Percentiles rank a stretch among this genome's conserved stretches.
These are phyloP conservation scores for Hypolimnas misippus DNA, from an alignment of 2,888 invertebrate species.

Conservation along the genomic window DNA sequence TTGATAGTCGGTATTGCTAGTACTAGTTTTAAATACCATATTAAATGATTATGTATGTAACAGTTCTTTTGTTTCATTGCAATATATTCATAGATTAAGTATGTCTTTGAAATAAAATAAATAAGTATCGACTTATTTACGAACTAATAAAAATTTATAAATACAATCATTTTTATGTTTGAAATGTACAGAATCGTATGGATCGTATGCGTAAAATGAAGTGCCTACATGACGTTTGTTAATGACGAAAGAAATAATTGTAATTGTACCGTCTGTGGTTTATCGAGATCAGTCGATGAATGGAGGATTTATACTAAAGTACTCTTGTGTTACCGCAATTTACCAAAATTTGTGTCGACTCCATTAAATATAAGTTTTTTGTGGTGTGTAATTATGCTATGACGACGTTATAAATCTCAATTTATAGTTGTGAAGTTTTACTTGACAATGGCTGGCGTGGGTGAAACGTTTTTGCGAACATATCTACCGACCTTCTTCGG, in stretches of 20 bases:
- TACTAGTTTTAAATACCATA: too few species aligned
- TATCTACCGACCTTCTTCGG: slow-evolving; percentile 62
- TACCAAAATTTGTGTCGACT: slow-evolving; percentile 36
- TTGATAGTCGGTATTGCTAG: too few species aligned
- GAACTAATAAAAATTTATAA: too few species aligned
- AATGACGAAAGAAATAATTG: not conserved
- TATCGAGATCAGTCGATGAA: slow-evolving; percentile 24
- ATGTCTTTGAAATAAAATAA: too few species aligned
- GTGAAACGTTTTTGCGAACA: slow-evolving; percentile 54
- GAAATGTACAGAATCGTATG: not conserved
- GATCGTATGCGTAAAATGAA: not conserved
- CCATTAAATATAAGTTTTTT: slow-evolving; percentile 37
- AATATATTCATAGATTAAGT: too few species aligned
- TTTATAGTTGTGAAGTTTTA: slow-evolving; percentile 53
- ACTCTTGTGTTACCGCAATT: slow-evolving; percentile 22
- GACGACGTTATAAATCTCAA: slow-evolving; percentile 53
- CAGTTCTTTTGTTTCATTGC: too few species aligned
- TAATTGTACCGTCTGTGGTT: not conserved
- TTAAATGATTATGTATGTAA: too few species aligned
- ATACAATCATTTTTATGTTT: too few species aligned
- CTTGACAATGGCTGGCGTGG: slow-evolving; percentile 61
- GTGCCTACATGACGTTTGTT: not conserved
- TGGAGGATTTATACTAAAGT: slow-evolving; percentile 20
- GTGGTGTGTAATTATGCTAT: slow-evolving; percentile 63
- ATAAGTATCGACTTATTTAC: too few species aligned